A percentile compares a stretch with the other conserved stretches of the same genome.
phyloP scores from a whole-genome alignment of 2,113 vertebrate genomes.

The Cranoglanis bouderius region DNA sequence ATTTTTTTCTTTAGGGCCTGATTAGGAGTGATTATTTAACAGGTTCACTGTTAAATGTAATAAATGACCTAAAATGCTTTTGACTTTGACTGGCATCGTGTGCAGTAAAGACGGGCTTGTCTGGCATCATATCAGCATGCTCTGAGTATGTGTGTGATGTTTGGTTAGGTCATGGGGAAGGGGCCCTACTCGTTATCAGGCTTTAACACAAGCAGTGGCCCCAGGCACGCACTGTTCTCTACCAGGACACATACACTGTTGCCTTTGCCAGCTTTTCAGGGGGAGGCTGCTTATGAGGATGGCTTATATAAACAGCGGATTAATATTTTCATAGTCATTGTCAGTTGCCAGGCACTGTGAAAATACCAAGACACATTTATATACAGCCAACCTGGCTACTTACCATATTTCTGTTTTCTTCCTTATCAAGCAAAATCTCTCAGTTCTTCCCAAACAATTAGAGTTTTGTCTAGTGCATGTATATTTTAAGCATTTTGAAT shows the following conservation, averaged over 20 bases:
- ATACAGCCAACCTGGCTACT: background rate
- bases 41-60: background rate
- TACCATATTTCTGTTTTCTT: background rate
- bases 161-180: conserved; percentile 30
- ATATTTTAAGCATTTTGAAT: background rate
- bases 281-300: background rate
- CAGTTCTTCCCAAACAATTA: background rate
- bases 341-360: conserved; percentile 1
- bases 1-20: background rate
- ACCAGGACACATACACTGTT: background rate
- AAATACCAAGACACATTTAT: conserved; percentile 1
- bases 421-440: background rate
- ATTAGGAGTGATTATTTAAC: background rate
- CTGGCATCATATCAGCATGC: conserved; percentile 53
- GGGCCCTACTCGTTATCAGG: conserved; percentile 69
- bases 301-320: conserved; percentile 19
- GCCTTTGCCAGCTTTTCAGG: conserved; percentile 4
- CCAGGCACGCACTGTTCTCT: conserved; percentile 57
- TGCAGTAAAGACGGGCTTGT: background rate
- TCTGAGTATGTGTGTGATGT: conserved; percentile 34
- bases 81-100: background rate
- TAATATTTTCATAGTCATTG: conserved; percentile 31
- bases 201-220: conserved; percentile 64
- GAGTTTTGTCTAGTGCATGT: background rate
- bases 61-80: background rate